Conservation (phyloP, 2,113 vertebrate genomes). For the Verasper variegatus region DNA sequence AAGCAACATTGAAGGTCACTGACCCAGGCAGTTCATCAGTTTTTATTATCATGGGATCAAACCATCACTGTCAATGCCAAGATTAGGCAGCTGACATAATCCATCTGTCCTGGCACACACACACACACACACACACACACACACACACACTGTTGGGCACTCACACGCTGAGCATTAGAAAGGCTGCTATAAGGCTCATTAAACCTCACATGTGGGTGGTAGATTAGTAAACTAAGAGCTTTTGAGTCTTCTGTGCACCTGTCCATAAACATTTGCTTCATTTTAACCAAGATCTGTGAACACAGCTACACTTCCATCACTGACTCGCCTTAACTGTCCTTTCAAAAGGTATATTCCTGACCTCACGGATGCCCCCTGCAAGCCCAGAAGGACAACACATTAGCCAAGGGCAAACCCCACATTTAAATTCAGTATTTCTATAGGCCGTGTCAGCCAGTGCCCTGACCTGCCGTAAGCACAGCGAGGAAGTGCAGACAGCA, state of each 20-base stretch:
- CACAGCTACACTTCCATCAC: not conserved
- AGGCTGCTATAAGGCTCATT: not conserved
- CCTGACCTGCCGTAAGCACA: too few species aligned
- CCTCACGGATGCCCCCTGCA: not conserved
- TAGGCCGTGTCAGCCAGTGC: not conserved
- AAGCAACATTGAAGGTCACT: slow-evolving; percentile 23
- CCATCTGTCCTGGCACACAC: slow-evolving; percentile 4
- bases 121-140: slow-evolving; percentile 3
- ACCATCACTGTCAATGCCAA: slow-evolving; percentile 5
- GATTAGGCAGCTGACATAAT: slow-evolving; percentile 26
- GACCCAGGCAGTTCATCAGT: slow-evolving; percentile 2
- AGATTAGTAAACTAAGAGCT: not conserved
- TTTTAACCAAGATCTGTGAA: not conserved
- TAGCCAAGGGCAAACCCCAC: not conserved
- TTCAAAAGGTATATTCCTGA: not conserved
- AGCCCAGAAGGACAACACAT: not conserved
- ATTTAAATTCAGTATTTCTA: not conserved
- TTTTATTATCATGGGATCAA: slow-evolving; percentile 19
- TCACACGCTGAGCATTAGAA: too few species aligned
- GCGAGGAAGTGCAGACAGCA: not conserved
- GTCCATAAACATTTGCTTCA: not conserved
- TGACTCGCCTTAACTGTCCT: too few species aligned
- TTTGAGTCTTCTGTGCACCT: too few species aligned
- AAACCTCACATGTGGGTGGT: not conserved
- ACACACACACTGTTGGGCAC: not conserved